Evolutionary conservation across 1,140 invertebrate genomes (phyloP).

Genomic region (Nasonia longicornis): DNA sequence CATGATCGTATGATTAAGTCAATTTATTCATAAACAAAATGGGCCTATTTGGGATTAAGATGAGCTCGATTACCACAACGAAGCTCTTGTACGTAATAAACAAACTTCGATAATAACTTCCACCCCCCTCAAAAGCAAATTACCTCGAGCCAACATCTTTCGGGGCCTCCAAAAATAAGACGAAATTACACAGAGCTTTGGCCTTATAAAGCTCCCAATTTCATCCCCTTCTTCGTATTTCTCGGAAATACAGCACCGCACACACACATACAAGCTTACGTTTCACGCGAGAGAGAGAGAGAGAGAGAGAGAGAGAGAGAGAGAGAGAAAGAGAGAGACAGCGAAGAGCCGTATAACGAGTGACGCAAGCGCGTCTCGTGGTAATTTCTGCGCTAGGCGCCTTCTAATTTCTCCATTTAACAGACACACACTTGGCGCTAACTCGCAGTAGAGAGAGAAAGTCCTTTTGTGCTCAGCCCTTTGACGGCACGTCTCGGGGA

Average conservation of each 20-base stretch:
- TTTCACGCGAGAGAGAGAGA: neutral
- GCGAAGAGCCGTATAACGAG: neutral
- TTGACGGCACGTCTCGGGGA: constrained; percentile 23
- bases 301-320: too few relatives aligned
- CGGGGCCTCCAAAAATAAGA: neutral
- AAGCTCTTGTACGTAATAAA: too few relatives aligned
- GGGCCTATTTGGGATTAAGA: too few relatives aligned
- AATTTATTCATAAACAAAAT: neutral
- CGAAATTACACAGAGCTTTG: neutral
- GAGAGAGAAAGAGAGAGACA: neutral
- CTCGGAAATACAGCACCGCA: neutral
- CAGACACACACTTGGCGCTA: neutral
- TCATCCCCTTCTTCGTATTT: neutral
- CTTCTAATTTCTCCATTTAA: constrained; percentile 43
- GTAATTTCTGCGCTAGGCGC: constrained; percentile 30
- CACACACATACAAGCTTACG: neutral
- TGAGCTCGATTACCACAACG: too few relatives aligned
- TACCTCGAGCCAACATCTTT: neutral
- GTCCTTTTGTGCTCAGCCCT: constrained; percentile 38
- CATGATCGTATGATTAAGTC: neutral
- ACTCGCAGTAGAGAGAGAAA: neutral
- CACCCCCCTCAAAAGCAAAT: neutral
- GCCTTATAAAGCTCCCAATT: constrained; percentile 8
- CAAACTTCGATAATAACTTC: too few relatives aligned
- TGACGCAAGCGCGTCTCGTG: neutral